phyloP scores from a whole-genome alignment of 1,140 invertebrate species.

The Zaprionus kolodkinae region DNA sequence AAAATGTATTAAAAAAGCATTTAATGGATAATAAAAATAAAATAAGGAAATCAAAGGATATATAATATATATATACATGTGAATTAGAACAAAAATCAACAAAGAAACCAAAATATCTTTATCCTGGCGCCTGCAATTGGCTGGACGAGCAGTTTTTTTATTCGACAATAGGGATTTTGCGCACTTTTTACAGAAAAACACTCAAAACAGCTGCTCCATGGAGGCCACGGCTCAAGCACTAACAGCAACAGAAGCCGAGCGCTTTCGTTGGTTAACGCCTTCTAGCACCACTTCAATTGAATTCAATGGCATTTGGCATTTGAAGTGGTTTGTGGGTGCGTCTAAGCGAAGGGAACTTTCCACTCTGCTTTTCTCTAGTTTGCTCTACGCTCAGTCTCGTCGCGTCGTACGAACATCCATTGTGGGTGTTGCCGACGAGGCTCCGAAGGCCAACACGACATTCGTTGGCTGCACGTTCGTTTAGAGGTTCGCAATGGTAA shows the following conservation, averaged over 20 bases:
- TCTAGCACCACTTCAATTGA: conserved; percentile 67
- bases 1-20: conserved; percentile 15
- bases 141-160: conserved; percentile 68
- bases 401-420: conserved; percentile 44
- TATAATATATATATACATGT: conserved; percentile 20
- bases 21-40: conserved; percentile 24
- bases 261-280: conserved; percentile 77
- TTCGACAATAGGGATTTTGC: conserved; percentile 76
- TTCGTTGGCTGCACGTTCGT: conserved; percentile 23
- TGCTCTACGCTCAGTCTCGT: conserved; percentile 10
- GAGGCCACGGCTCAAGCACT: conserved; percentile 25
- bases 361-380: conserved; percentile 3
- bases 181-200: conserved; percentile 70
- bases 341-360: conserved; percentile 59
- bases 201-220: conserved; percentile 34
- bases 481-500: conserved; percentile 38
- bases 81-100: conserved; percentile 27
- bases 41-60: conserved; percentile 14
- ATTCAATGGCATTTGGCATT: conserved; percentile 58
- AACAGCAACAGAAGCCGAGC: conserved; percentile 54
- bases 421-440: conserved; percentile 66
- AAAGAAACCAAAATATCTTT: conserved; percentile 35
- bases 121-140: conserved; percentile 67
- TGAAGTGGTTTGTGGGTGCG: conserved; percentile 70
- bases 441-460: conserved; percentile 43